Evolutionary conservation across 1,140 invertebrate genomes (phyloP).

Genomic region (Drosophila albomicans): DNA sequence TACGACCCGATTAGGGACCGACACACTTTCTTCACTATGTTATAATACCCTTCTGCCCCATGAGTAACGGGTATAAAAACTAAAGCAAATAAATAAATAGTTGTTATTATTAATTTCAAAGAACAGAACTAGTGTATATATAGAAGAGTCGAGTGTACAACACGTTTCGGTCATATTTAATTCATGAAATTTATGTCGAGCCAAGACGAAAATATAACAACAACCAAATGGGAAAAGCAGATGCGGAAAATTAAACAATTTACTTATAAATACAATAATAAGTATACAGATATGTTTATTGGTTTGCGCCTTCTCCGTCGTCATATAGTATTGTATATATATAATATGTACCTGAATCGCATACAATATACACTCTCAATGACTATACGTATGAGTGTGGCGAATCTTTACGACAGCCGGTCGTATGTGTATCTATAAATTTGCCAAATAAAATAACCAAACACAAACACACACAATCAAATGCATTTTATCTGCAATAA

Average conservation of each 20-base stretch:
- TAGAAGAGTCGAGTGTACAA: slow-evolving; percentile 39
- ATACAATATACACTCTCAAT: slow-evolving; percentile 39
- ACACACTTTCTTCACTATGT: no score
- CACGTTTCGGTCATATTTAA: slow-evolving; percentile 79
- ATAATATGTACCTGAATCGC: slow-evolving; percentile 22
- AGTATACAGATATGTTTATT: slow-evolving; percentile 1
- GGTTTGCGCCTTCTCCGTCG: slow-evolving; percentile 47
- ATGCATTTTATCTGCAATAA: slow-evolving; percentile 55
- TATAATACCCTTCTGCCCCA: no score
- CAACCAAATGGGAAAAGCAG: slow-evolving; percentile 37
- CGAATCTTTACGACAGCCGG: slow-evolving; percentile 4
- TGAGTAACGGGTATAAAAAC: no score
- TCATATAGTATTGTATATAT: slow-evolving; percentile 19
- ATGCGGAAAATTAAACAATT: slow-evolving; percentile 29
- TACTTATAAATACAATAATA: slow-evolving; percentile 18
- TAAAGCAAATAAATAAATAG: slow-evolving; percentile 16
- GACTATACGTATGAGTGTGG: slow-evolving; percentile 38
- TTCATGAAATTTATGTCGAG: slow-evolving; percentile 76
- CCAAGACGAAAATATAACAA: slow-evolving; percentile 61
- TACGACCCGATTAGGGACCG: no score
- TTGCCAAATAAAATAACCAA: slow-evolving; percentile 34
- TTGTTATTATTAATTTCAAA: slow-evolving; percentile 8
- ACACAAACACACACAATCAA: slow-evolving; percentile 1
- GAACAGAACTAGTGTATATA: slow-evolving; percentile 18
- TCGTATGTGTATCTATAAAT: slow-evolving; percentile 34